Percentiles rank a stretch among this genome's conserved stretches.
Conservation (phyloP, 1,140 invertebrate genomes). For the Heliothis virescens region DNA sequence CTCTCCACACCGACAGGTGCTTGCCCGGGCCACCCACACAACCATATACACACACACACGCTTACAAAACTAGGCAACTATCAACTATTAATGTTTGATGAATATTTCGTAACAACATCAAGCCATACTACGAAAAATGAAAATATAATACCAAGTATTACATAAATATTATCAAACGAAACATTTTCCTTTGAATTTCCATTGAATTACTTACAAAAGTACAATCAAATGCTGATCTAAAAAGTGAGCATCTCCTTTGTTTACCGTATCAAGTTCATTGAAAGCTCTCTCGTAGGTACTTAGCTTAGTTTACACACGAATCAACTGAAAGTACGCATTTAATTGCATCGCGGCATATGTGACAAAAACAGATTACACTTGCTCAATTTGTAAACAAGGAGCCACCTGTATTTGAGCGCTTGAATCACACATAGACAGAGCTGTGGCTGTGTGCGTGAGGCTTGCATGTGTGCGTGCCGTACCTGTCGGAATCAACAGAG, state of each 20-base stretch:
- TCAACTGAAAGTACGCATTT: constrained; percentile 24
- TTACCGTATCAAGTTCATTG: not conserved
- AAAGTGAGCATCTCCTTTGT: constrained; percentile 12
- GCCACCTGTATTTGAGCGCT: constrained; percentile 56
- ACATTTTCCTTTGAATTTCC: constrained; percentile 1
- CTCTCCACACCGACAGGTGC: constrained; percentile 41
- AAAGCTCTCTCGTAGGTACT: constrained; percentile 11
- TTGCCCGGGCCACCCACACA: constrained; percentile 38
- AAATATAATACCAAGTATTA: constrained; percentile 6
- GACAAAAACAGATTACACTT: constrained; percentile 46
- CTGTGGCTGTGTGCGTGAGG: constrained; percentile 35
- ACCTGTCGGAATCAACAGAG: constrained; percentile 65
- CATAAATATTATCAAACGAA: not conserved
- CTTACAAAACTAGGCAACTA: constrained; percentile 15
- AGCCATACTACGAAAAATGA: not conserved
- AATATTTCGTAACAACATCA: not conserved
- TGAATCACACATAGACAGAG: constrained; percentile 38
- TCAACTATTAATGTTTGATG: constrained; percentile 14
- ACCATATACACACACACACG: constrained; percentile 5
- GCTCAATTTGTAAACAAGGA: constrained; percentile 56
- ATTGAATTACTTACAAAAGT: not conserved
- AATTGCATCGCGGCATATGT: constrained; percentile 50
- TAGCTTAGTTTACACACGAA: constrained; percentile 15
- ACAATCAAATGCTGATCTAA: not conserved
- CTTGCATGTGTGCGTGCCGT: constrained; percentile 55